Evolutionary conservation across 2,113 vertebrate genomes (phyloP), one percentile per base, ranked within the genome.

Genomic region (Oplegnathus fasciatus): DNA sequence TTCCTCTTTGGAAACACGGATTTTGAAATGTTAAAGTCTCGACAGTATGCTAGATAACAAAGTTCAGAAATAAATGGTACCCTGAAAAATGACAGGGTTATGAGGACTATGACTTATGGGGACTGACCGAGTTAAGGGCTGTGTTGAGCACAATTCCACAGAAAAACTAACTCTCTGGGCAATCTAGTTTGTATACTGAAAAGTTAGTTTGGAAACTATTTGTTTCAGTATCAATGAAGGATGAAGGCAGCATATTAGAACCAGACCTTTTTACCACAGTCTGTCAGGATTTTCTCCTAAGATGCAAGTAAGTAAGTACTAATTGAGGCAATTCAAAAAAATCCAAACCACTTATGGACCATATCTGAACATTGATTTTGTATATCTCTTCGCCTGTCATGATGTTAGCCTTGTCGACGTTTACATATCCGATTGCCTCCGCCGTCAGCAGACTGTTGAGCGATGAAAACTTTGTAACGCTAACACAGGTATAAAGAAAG

Each of bases 371-470:
- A 85, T 75, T 72, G 58, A 57, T 81, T 81, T 80, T 83, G 85
- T 81, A 32, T 11, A 42, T 82, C 46, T 84, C 67, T 86, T 68
- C 26, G 76, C 74, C 91, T 89, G 83, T 78, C 66, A 60, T 88
- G 67, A 84, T 75, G 64, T 87, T 83, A 75, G 93, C 92, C 93
- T 92, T 90, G 90, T 92, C 73, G 22, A 87, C 74, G 93, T 94
- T 93, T 94, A 94, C 92, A 93, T 80, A 85, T 90, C 70, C 2
- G 28, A 75, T 87, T 88, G 88, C 91, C 93, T 93, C 93, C 76
- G 57, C 91, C 75, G 68, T 93, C 86, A 88, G 84, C 87, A 82
- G 93, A 92, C 89, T 88, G 87, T 91, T 88, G 82, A 82, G 78
- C 22, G 65, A 86, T 79, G 71, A 64, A 75, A 76, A 64, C 66